Conservation (phyloP, 1,140 invertebrate species). For the Drosophila neocordata region DNA sequence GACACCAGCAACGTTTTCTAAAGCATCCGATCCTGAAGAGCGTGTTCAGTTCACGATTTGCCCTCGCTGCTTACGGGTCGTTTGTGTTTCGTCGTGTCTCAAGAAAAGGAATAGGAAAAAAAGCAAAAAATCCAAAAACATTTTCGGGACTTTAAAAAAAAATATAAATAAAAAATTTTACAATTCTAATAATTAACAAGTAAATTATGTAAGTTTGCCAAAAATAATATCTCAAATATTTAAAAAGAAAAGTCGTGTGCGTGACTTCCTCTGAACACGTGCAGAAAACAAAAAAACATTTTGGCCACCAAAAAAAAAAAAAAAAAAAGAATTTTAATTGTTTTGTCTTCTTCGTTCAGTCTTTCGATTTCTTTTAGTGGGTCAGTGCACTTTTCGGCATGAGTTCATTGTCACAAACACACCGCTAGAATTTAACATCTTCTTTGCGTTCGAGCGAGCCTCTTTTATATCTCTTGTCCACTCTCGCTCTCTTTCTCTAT, state of each 20-base stretch:
- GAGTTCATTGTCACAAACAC: slow-evolving; percentile 69
- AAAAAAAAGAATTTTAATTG: neutral
- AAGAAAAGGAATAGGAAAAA: slow-evolving; percentile 20
- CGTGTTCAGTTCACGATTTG: slow-evolving; percentile 68
- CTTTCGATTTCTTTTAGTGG: slow-evolving; percentile 45
- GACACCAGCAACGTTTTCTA: slow-evolving; percentile 39
- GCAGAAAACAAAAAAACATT: neutral
- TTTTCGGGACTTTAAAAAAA: slow-evolving; percentile 5
- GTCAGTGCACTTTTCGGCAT: slow-evolving; percentile 64
- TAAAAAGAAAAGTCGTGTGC: slow-evolving; percentile 23
- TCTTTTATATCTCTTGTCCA: slow-evolving; percentile 39
- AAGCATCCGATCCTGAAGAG: slow-evolving; percentile 68
- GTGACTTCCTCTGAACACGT: slow-evolving; percentile 40
- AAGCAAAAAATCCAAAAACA: neutral
- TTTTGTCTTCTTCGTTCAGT: slow-evolving; percentile 12
- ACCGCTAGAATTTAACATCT: slow-evolving; percentile 31
- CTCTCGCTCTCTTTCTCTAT: slow-evolving; percentile 9
- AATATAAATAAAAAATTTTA: neutral
- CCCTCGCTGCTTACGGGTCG: slow-evolving; percentile 70
- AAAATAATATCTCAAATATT: neutral
- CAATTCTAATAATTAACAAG: slow-evolving; percentile 1
- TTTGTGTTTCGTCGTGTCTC: slow-evolving; percentile 46
- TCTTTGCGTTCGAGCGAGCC: slow-evolving; percentile 36
- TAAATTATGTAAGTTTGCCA: slow-evolving; percentile 58
- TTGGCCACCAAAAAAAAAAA: neutral